Conservation (phyloP, 2,797 vertebrate genomes). For the Kryptopterus vitreolus region DNA sequence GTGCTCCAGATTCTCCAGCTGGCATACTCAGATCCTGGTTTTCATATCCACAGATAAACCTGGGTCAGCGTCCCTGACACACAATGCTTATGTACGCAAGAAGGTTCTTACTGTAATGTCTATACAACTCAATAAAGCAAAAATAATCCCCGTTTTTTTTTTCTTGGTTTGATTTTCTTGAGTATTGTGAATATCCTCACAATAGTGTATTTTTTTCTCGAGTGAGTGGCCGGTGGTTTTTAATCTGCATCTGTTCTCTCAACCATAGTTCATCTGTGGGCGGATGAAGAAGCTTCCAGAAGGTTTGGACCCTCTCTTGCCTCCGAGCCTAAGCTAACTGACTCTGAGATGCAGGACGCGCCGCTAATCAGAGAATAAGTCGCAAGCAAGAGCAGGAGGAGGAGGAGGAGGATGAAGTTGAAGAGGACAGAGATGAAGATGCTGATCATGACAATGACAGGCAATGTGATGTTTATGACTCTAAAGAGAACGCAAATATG, state of each 20-base stretch:
- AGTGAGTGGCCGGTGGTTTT: conserved; percentile 61
- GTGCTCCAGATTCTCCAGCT: not conserved
- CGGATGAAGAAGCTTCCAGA: conserved; percentile 76
- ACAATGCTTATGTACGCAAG: not conserved
- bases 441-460: conserved; percentile 45
- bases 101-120: conserved; percentile 36
- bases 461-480: conserved; percentile 75
- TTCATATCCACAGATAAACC: not conserved
- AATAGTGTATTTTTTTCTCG: too few relatives aligned
- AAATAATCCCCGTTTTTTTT: not conserved
- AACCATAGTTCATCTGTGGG: conserved; percentile 80
- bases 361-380: conserved; percentile 77
- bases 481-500: conserved; percentile 58
- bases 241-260: conserved; percentile 78
- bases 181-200: conserved; percentile 22
- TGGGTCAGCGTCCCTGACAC: not conserved
- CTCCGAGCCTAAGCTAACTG: conserved; percentile 75
- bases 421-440: conserved; percentile 43
- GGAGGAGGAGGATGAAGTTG: conserved; percentile 19
- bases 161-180: not conserved
- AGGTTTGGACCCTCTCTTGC: conserved; percentile 72
- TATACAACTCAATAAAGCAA: not conserved
- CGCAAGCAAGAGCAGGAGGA: conserved; percentile 57
- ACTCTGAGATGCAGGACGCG: conserved; percentile 73
- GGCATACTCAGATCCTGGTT: not conserved